These are phyloP conservation scores for Zaprionus taronus DNA, from an alignment of 1,140 invertebrate genomes.

Conservation along the genomic window DNA sequence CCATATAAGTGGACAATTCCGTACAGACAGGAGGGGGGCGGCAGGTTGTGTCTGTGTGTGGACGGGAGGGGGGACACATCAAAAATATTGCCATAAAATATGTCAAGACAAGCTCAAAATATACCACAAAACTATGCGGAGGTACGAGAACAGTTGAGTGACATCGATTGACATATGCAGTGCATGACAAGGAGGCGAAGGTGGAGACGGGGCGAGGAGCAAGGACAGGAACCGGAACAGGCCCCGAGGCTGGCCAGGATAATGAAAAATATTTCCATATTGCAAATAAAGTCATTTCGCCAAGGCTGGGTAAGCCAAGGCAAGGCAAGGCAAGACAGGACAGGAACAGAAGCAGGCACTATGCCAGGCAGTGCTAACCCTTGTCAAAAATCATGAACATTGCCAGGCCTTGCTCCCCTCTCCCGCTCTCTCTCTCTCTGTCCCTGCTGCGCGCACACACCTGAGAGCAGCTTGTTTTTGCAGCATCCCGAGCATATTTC, in stretches of 20 bases:
- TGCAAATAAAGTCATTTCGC: conserved; percentile 79
- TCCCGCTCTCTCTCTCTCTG: not conserved
- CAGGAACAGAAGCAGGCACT: conserved; percentile 7
- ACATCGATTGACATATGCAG: conserved; percentile 67
- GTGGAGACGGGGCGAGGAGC: conserved; percentile 19
- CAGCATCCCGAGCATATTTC: conserved; percentile 39
- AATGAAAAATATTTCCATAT: conserved; percentile 83
- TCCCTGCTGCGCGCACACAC: not conserved
- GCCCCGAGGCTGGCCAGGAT: conserved; percentile 46
- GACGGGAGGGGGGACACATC: conserved; percentile 44
- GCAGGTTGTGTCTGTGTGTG: not conserved
- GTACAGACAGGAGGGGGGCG: not conserved
- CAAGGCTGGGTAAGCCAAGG: not conserved
- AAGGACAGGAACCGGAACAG: not conserved
- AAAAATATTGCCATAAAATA: conserved; percentile 79
- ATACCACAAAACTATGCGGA: conserved; percentile 32
- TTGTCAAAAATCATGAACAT: conserved; percentile 61
- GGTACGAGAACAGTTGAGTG: conserved; percentile 55
- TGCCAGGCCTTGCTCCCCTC: conserved; percentile 6
- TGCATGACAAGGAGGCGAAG: conserved; percentile 8
- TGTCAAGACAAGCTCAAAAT: conserved; percentile 57
- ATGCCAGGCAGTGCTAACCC: conserved; percentile 54
- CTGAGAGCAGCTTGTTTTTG: conserved; percentile 37
- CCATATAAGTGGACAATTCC: conserved; percentile 55
- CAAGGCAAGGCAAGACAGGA: conserved; percentile 2